These are phyloP conservation scores for Anguilla pacifica DNA, from an alignment of 2,797 vertebrate genomes.

Conservation along the genomic window DNA sequence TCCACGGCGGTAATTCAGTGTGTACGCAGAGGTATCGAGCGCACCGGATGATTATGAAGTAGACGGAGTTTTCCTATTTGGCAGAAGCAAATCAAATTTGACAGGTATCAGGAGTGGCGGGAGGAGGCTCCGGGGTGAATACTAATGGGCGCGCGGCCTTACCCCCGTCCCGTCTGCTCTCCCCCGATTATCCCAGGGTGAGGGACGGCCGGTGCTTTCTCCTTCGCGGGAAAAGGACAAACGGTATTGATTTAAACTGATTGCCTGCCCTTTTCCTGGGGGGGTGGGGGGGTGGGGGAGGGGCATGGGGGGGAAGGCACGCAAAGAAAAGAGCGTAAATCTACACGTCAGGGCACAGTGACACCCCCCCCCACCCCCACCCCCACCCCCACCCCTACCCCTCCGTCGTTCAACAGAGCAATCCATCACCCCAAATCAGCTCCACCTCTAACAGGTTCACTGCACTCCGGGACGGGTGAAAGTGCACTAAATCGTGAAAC, in stretches of 20 bases:
- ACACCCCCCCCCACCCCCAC: background rate
- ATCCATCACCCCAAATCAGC: conserved; percentile 23
- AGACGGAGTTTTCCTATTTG: background rate
- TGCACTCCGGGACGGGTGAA: background rate
- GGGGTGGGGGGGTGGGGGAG: background rate
- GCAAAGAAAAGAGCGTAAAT: conserved; percentile 21
- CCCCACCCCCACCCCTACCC: background rate
- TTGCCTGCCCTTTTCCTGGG: conserved; percentile 25
- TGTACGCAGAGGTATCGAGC: background rate
- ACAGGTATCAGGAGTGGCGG: conserved; percentile 27
- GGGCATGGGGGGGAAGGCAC: conserved; percentile 10
- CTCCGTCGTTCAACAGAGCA: background rate
- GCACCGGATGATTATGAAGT: background rate
- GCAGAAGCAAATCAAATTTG: conserved; percentile 34
- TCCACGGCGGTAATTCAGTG: background rate
- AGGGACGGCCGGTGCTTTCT: background rate
- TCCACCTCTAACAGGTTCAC: background rate
- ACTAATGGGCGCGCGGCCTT: conserved; percentile 14
- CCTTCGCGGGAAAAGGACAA: conserved; percentile 17
- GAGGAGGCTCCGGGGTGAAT: conserved; percentile 12
- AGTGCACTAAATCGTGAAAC: background rate
- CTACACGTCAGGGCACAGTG: background rate
- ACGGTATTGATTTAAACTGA: conserved; percentile 35
- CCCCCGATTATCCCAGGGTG: background rate
- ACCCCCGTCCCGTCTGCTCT: background rate